Evolutionary conservation across 2,888 invertebrate genomes (phyloP), one percentile per base, ranked within the genome.

Genomic region (Hirtodrosophila confusa): DNA sequence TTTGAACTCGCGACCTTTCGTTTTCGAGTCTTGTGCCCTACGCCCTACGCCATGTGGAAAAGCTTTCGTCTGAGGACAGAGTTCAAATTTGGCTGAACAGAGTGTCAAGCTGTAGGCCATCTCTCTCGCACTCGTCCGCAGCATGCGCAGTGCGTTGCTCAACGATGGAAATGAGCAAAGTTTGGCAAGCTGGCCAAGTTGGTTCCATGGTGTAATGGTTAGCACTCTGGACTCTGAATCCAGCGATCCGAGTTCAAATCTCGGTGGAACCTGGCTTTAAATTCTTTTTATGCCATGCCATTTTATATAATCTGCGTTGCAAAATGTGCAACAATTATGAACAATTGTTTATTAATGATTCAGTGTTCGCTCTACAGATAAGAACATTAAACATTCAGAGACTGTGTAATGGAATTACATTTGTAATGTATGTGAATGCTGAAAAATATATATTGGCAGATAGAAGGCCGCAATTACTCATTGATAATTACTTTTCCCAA

Each of bases 181-280:
- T 67, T 57, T 51, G 55, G 5, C 57, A 65, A 36, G 39, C 49
- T 51, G 64, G 62, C 47, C 58, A 67, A 55, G 68, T 65, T 68
- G 90, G 90, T 90, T 90, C 90, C 89, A 90, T 90, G 90, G 90
- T 90, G 90, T 90, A 90, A 90, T 89, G 90, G 90, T 89, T 89
- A 90, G 90, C 90, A 90, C 90, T 90, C 89, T 90, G 90, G 90
- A 90, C 90, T 90, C 89, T 90, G 90, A 90, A 90, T 90, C 91
- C 91, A 91, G 90, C 91, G 90, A 91, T 91, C 91, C 90, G 90
- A 91, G 91, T 91, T 91, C 91, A 91, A 91, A 90, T 91, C 91
- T 91, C 90, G 91, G 91, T 91, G 90, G 91, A 90, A 91, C 91
- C 91, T 91, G 49, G 12, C 40, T 53, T 36, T 23, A 9, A 6